A percentile compares a stretch with the other conserved stretches of the same genome.
Conservation (phyloP, 2,113 vertebrate species). For the Muscicapa adusta region DNA sequence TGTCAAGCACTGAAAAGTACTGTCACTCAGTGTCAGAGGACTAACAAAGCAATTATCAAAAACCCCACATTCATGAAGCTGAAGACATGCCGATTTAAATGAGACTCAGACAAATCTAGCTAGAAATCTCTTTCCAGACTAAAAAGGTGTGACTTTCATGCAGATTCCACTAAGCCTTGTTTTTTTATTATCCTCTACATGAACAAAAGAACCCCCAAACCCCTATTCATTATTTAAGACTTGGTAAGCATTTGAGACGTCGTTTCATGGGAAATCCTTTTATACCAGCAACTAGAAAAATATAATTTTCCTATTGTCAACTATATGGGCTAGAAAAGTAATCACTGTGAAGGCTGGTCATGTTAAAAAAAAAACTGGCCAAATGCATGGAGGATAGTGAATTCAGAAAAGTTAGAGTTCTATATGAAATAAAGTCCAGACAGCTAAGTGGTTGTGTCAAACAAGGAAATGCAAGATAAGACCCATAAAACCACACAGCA, state of each 20-base stretch:
- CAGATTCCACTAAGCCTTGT: background rate
- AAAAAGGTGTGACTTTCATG: background rate
- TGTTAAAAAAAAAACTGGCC: background rate
- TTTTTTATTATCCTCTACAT: background rate
- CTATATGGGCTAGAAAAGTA: background rate
- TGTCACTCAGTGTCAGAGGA: constrained; percentile 76
- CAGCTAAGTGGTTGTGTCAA: background rate
- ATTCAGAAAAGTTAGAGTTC: background rate
- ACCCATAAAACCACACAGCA: background rate
- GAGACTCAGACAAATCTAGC: constrained; percentile 9
- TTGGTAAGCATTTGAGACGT: background rate
- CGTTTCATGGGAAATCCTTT: background rate
- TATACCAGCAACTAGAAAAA: background rate
- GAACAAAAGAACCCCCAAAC: background rate
- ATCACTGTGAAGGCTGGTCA: background rate
- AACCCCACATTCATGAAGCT: constrained; percentile 38
- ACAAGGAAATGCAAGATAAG: background rate
- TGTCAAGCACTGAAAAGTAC: constrained; percentile 73
- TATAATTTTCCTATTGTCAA: background rate
- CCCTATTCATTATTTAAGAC: background rate
- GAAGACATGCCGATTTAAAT: constrained; percentile 64
- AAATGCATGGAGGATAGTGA: background rate
- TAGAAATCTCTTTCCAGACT: constrained; percentile 8
- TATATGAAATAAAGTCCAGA: background rate
- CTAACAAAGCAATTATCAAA: constrained; percentile 78